phyloP scores from a whole-genome alignment of 1,140 invertebrate species.

The Leptinotarsa lineolata region DNA sequence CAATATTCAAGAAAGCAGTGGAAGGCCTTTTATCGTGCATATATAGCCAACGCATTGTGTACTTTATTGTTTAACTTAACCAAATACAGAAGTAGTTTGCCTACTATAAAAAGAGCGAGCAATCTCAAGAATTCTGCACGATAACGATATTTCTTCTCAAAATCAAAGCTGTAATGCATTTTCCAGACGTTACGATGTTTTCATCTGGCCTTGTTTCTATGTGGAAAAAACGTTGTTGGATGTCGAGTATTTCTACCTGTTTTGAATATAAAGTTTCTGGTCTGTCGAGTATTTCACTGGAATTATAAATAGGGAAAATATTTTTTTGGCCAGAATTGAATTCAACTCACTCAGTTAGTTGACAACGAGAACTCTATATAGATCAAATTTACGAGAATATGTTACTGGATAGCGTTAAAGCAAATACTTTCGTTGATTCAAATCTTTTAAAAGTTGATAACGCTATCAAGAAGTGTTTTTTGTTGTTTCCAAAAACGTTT shows the following conservation, averaged over 20 bases:
- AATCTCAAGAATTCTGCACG: conserved; percentile 40
- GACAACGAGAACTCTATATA: no score
- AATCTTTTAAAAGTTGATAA: no score
- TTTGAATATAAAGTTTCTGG: background rate
- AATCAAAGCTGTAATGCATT: conserved; percentile 34
- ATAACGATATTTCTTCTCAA: conserved; percentile 31
- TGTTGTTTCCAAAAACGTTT: no score
- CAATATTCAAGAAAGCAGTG: conserved; percentile 7
- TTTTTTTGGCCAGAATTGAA: no score
- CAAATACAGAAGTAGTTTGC: conserved; percentile 46
- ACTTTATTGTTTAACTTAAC: conserved; percentile 41
- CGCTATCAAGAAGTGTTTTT: no score
- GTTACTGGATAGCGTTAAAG: no score
- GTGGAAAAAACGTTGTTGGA: conserved; percentile 11
- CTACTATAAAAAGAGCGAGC: conserved; percentile 35
- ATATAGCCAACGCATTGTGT: conserved; percentile 36
- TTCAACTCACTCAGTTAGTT: no score
- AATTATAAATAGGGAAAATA: no score
- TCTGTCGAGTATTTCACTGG: background rate
- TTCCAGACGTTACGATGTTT: conserved; percentile 15
- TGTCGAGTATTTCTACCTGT: background rate
- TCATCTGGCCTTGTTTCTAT: conserved; percentile 22
- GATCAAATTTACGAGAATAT: no score
- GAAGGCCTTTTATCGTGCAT: conserved; percentile 29
- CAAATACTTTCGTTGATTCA: no score